Conservation (phyloP, 2,113 vertebrate genomes). For the Pimephales promelas region DNA sequence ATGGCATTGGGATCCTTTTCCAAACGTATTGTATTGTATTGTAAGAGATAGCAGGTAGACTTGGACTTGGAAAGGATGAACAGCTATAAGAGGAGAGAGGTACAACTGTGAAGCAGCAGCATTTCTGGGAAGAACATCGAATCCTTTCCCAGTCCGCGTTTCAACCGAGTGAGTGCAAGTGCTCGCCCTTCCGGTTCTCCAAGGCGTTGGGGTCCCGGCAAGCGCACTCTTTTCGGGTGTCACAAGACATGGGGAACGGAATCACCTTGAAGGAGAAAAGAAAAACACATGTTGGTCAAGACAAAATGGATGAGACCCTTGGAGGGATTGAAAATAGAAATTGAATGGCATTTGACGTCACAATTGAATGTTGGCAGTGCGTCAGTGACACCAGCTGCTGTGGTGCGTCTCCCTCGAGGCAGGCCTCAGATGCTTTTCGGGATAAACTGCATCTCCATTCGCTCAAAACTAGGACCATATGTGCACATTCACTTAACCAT, state of each 20-base stretch:
- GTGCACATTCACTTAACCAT: constrained; percentile 52
- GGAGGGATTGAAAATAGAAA: constrained; percentile 58
- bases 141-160: constrained; percentile 75
- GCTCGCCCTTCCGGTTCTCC: constrained; percentile 85
- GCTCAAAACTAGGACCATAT: constrained; percentile 69
- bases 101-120: constrained; percentile 83
- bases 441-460: constrained; percentile 58
- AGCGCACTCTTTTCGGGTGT: constrained; percentile 90
- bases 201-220: constrained; percentile 90
- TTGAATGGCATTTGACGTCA: constrained; percentile 64
- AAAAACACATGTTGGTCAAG: background rate
- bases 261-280: constrained; percentile 82
- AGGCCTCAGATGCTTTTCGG: constrained; percentile 70
- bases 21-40: constrained; percentile 50
- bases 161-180: constrained; percentile 86
- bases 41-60: constrained; percentile 77
- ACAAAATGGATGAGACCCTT: background rate
- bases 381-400: constrained; percentile 71
- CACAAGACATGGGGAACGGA: constrained; percentile 94
- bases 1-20: constrained; percentile 57
- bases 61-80: constrained; percentile 81
- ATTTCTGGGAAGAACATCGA: constrained; percentile 79
- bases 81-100: constrained; percentile 75
- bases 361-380: constrained; percentile 58
- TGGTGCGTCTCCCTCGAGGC: constrained; percentile 62